Evolutionary conservation across 2,113 vertebrate species (phyloP).

Genomic region (Galbula dea): DNA sequence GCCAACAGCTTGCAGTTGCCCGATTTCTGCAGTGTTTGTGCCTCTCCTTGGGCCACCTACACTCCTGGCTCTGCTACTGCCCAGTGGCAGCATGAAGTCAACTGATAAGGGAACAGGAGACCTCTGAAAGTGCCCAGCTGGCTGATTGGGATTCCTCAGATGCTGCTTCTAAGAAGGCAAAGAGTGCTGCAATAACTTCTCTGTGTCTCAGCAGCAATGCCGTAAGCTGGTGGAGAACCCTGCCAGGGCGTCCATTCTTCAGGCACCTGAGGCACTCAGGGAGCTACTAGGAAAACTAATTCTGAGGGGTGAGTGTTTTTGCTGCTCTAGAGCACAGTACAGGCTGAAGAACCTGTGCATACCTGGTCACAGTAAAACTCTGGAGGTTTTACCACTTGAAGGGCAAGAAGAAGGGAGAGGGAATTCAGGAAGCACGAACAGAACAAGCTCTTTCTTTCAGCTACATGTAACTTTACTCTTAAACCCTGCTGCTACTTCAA

Average conservation of each 20-base stretch:
- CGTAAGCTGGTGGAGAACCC: not conserved
- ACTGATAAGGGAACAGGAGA: constrained; percentile 10
- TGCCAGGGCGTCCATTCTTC: not conserved
- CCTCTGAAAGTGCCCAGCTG: not conserved
- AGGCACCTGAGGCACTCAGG: not conserved
- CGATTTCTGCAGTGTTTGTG: not conserved
- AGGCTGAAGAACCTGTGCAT: not conserved
- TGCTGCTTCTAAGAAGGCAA: not conserved
- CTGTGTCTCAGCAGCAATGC: not conserved
- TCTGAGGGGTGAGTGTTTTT: not conserved
- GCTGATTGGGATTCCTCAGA: not conserved
- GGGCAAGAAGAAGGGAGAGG: not conserved
- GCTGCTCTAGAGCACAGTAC: not conserved
- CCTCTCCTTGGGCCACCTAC: not conserved
- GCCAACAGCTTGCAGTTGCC: constrained; percentile 34
- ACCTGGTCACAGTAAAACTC: not conserved
- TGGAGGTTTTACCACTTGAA: not conserved
- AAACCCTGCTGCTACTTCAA: not conserved
- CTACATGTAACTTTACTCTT: not conserved
- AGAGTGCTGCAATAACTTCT: not conserved
- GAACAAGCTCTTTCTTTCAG: not conserved
- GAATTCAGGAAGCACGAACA: not conserved
- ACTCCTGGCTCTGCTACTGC: not conserved
- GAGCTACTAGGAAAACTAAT: not conserved
- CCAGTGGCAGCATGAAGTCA: not conserved